Evolutionary conservation across 1,140 invertebrate species (phyloP), one percentile per base, ranked within the genome.

Genomic region (Lutraria rhynchaena): DNA sequence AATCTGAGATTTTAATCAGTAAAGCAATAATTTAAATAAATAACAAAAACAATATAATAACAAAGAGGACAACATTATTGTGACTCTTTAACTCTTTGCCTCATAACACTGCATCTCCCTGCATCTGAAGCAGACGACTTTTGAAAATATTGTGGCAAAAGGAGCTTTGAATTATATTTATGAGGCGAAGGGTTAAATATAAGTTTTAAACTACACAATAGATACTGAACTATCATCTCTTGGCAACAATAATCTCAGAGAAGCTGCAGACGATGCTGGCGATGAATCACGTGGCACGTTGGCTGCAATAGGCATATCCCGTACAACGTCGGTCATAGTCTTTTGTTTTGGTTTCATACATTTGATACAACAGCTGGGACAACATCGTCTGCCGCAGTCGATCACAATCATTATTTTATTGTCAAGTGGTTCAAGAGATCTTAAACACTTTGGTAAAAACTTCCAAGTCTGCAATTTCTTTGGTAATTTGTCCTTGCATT

Each of bases 371-470:
- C 77, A 81, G 37, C 51, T 70, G 1, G 77, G 77, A 35, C 65
- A 81, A 22, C 29, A 49, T 5, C 51, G 37, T 51, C 31, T 58
- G 1, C 69, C 1, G n/a, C 51, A 29, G 15, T 41, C 55, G 3
- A 41, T 13, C 5, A 83, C 49, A 44, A 73, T 87, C 46, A 15
- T 69, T 11, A 92, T 82, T 0, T 89, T 5, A 4, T 85, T 55
- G 81, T 93, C 92, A 19, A 88, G 77, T 3, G 92, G 91, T 58
- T 93, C 86, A 2, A 94, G 83, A 35, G 93, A 94, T 24, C 89
- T 90, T 49, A 94, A 78, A 67, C 90, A 92, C 19, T 88, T 22
- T 0, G 94, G 94, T 4, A 83, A 24, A 82, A 92, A 94, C 17
- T 92, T 83, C 94, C 94, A 94, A 11, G 87, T 90, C 49, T 89